Percentiles rank a stretch among this genome's conserved stretches.
phyloP scores from a whole-genome alignment of 2,888 invertebrate species.

The Drosophila birchii region DNA sequence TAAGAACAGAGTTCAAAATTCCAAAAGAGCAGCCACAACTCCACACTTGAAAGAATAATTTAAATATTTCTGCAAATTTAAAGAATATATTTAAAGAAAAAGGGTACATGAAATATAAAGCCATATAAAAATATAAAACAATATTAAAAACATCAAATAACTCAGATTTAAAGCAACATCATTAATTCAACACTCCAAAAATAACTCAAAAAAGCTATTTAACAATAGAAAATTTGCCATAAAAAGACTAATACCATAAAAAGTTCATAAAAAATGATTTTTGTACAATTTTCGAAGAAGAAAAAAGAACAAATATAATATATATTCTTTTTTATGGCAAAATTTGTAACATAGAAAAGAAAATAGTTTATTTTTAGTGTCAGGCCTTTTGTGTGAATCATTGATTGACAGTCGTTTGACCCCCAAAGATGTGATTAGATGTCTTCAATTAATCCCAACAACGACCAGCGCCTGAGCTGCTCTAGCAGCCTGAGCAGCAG shows the following conservation, averaged over 20 bases:
- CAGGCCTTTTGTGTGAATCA: constrained; percentile 23
- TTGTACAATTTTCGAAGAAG: too few relatives aligned
- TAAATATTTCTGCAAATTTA: background rate
- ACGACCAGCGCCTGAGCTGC: constrained; percentile 59
- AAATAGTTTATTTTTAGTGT: constrained; percentile 10
- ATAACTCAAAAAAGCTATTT: background rate
- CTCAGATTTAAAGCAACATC: constrained; percentile 14
- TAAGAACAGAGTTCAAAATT: constrained; percentile 56
- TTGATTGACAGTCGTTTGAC: constrained; percentile 38
- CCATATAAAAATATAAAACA: background rate
- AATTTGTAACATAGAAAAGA: background rate
- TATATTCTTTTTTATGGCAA: background rate
- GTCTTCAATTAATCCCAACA: constrained; percentile 44
- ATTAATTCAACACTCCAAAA: constrained; percentile 10
- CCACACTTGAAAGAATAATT: constrained; percentile 9
- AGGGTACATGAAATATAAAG: background rate
- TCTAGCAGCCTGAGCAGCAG: constrained; percentile 49
- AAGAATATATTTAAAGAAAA: background rate
- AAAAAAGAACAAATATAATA: background rate
- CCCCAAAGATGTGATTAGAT: constrained; percentile 46
- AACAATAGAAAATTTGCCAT: background rate
- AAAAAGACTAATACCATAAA: background rate
- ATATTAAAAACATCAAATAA: background rate
- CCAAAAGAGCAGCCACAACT: constrained; percentile 23
- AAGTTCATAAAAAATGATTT: background rate